Evolutionary conservation across 1,140 invertebrate genomes (phyloP), one percentile per base, ranked within the genome.

Genomic region (Linepithema humile): DNA sequence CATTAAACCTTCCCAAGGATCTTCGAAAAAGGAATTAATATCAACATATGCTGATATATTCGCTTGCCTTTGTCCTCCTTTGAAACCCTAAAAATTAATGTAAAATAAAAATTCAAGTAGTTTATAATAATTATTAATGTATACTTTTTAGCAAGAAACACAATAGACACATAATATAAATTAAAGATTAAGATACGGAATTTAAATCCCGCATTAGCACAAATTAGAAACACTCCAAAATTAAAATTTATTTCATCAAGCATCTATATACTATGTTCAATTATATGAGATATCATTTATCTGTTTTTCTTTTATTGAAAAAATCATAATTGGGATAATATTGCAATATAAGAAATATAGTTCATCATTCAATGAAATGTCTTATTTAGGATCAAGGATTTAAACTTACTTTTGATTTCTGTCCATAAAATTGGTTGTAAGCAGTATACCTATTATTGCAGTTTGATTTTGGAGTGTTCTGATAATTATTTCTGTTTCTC

Each of bases 1-100:
- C 7, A 74, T 55, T 57, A 92, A 73, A 38, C 91, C 78, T 55
- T 75, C 75, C 92, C 92, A 92, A 9, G 92, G 92, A 86, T 92
- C 91, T 70, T 92, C 91, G 17, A 92, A 84, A 62, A 90, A 89
- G 3, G 89, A 91, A 65, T 65, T 60, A 3, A 91, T 29, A 75
- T 92, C 83, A 40, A 92, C 5, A 35, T 89, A 92, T 0, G 26
- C 43, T 3, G 88, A 84, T 85, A 92, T 85, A 38, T 91, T 45
- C 12, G 62, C 17, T 2, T 83, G 80, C 74, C 62, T 83, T 4
- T 53, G 32, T 1, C n/a, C n/a, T 59, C 59, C 57, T 32, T 65
- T 89, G 10, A 65, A 86, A 59, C 45, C 73, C 91, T 92, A 3
- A 35, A 90, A 43, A 20, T 64, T 53, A 53, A 83, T 20, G 0